These are phyloP conservation scores for Poecile atricapillus DNA, from an alignment of 2,113 vertebrate genomes.

Conservation along the genomic window DNA sequence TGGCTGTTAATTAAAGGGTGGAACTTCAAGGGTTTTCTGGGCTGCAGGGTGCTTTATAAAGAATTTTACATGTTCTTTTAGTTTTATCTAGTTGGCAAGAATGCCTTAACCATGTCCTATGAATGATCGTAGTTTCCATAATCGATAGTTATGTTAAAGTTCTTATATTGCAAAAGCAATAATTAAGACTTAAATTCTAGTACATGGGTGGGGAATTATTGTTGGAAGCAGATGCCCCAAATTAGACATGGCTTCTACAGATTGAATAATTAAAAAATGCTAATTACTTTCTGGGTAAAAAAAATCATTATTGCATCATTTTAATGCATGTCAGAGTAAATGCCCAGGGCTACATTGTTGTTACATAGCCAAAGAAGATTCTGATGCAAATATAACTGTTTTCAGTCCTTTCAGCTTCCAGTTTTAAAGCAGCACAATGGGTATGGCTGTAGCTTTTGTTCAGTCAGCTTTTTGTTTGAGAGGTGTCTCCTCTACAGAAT, in stretches of 20 bases:
- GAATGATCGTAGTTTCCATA: slow-evolving; percentile 27
- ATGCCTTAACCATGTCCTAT: background rate
- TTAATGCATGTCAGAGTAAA: slow-evolving; percentile 11
- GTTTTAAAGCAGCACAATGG: background rate
- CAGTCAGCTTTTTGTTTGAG: background rate
- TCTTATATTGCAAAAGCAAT: slow-evolving; percentile 48
- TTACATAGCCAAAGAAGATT: slow-evolving; percentile 4
- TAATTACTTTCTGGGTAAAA: slow-evolving; percentile 58
- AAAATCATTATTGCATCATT: slow-evolving; percentile 45
- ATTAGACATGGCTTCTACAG: slow-evolving; percentile 58
- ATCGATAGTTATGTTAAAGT: slow-evolving; percentile 39
- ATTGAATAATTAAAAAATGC: slow-evolving; percentile 40
- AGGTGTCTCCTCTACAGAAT: background rate
- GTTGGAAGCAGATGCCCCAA: slow-evolving; percentile 50
- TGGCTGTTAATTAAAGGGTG: background rate
- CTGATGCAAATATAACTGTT: slow-evolving; percentile 17
- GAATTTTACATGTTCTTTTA: background rate
- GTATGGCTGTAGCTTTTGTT: background rate
- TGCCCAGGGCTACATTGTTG: slow-evolving; percentile 1
- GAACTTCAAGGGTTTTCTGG: background rate
- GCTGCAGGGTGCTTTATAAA: background rate
- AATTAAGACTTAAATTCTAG: slow-evolving; percentile 46
- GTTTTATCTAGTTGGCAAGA: slow-evolving; percentile 25
- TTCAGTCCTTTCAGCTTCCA: background rate
- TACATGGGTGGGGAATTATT: slow-evolving; percentile 9